Percentiles rank a stretch among this genome's conserved stretches.
These are phyloP conservation scores for Lepidostoma basale DNA, from an alignment of 1,140 invertebrate genomes.

Conservation along the genomic window DNA sequence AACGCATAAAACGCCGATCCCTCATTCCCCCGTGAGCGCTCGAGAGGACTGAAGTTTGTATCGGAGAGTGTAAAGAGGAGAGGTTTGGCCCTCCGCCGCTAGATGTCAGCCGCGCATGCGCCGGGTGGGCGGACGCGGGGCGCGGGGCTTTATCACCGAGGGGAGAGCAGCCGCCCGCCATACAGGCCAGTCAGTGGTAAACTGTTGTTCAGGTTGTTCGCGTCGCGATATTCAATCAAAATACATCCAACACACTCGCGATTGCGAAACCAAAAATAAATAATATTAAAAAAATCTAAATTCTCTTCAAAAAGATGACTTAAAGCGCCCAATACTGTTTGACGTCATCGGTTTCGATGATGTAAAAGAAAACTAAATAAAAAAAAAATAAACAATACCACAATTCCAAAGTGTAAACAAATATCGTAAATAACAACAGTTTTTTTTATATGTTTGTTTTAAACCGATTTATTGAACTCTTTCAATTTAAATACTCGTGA, in stretches of 20 bases:
- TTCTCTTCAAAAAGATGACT: neutral
- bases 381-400: constrained; percentile 14
- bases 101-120: constrained; percentile 43
- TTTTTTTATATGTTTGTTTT: neutral
- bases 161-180: constrained; percentile 34
- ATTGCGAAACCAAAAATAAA: constrained; percentile 23
- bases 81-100: constrained; percentile 46
- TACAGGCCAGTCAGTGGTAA: constrained; percentile 48
- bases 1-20: neutral
- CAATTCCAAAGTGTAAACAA: neutral
- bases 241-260: constrained; percentile 3
- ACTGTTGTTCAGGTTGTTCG: constrained; percentile 55
- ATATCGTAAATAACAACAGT: neutral
- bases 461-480: neutral
- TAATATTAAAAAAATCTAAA: constrained; percentile 15
- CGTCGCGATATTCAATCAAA: constrained; percentile 48
- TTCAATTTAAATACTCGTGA: neutral
- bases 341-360: neutral
- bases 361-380: neutral
- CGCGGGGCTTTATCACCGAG: neutral
- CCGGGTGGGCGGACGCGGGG: constrained; percentile 30
- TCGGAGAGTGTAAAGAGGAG: neutral
- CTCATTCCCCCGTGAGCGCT: neutral
- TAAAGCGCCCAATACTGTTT: neutral
- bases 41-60: neutral